Base-by-base conservation (phyloP, 1,140 invertebrate species). In the Drosophila pachea region DNA sequence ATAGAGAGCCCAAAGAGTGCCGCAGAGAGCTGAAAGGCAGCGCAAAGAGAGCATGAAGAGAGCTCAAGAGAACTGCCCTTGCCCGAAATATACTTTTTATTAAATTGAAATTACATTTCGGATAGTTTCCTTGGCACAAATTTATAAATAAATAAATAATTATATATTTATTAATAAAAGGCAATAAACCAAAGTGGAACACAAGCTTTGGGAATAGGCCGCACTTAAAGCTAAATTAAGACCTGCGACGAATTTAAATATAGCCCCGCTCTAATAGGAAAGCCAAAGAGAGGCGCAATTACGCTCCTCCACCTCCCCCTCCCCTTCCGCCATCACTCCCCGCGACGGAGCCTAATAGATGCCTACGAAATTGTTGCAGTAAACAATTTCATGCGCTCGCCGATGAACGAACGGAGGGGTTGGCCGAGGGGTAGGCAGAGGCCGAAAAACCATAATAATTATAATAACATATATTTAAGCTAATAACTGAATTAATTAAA, bases 401-500 rank as follows among this genome's bases (percentile, higher is more conserved):
- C 31, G 59, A 9, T 49, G 3, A 11, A 6, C 42, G 31, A 35
- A 33, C 49, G 43, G 35, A 33, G 8, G 22, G 16, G 36, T n/a
- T 8, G 22, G 33, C 29, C 32, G 60, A 16, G 50, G 29, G 48
- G 9, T 7, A 43, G 65, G 40, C 16, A 22, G 22, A 22, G 49
- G 32, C 40, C 22, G 29, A 65, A 40, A 65, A 65, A 56, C 59
- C 58, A 67, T 60, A 36, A 67, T 53, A 64, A 55, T 54, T 67
- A 58, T 82, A 73, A 76, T 75, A 84, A 68, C 78, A 83, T 84
- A 83, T 84, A 84, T 83, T 84, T 83, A 76, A 66, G 72, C 81
- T 84, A 84, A 84, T 84, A 84, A 84, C 81, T 84, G 81, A 84
- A 84, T 84, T 84, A 84, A 84, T 84, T 84, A 84, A 84, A 84